Conservation (phyloP, 2,888 invertebrate genomes). For the Macrosiphum euphorbiae region DNA sequence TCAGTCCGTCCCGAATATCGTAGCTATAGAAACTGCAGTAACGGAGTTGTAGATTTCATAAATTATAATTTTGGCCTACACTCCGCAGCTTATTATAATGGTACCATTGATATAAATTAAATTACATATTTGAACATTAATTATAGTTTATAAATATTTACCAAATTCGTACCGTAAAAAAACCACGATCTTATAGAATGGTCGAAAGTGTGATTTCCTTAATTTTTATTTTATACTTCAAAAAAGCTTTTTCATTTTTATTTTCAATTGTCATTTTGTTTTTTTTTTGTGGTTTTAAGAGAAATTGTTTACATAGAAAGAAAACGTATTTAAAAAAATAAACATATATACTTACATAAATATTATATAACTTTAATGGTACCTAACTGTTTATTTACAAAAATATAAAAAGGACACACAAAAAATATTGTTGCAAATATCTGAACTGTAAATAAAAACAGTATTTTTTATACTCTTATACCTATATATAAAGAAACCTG, state of each 20-base stretch:
- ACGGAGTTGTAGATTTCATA: not conserved
- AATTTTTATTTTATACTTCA: not conserved
- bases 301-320: not conserved
- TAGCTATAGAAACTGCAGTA: not conserved
- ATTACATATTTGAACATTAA: conserved; percentile 1
- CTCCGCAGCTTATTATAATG: not conserved
- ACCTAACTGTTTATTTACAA: not conserved
- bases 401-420: not conserved
- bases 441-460: not conserved
- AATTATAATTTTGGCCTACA: not conserved
- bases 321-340: not conserved
- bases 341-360: not conserved
- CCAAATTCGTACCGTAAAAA: not conserved
- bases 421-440: not conserved
- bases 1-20: not conserved
- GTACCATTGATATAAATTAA: not conserved
- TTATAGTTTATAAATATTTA: not conserved
- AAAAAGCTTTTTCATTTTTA: not conserved
- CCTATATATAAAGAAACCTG: too few relatives aligned
- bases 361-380: not conserved
- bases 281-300: not conserved
- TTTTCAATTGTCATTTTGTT: not conserved
- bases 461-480: not conserved
- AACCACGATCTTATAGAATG: not conserved
- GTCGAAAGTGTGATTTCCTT: not conserved